Percentiles rank a stretch among this genome's conserved stretches.
Conservation (phyloP, 2,113 vertebrate genomes). For the Poeciliopsis turrubarensis region DNA sequence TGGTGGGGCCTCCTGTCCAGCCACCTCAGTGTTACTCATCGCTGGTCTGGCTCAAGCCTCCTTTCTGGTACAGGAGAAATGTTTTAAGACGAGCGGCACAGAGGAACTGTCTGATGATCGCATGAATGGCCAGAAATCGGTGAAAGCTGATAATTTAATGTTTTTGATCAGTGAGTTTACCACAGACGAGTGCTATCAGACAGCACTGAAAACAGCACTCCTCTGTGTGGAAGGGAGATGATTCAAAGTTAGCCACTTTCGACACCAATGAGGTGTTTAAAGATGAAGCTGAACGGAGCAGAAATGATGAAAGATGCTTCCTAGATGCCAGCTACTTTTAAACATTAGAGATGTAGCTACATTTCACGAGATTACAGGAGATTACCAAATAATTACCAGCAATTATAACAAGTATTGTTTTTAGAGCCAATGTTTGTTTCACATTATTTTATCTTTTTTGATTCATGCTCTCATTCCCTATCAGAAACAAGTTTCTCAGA, state of each 20-base stretch:
- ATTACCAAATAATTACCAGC: too few relatives aligned
- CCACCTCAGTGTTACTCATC: conserved; percentile 58
- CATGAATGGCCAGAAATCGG: not conserved
- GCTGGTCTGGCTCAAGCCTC: conserved; percentile 37
- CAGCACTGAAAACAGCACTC: not conserved
- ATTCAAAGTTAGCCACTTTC: not conserved
- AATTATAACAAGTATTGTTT: too few relatives aligned
- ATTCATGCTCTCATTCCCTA: too few relatives aligned
- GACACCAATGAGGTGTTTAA: not conserved
- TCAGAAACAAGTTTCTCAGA: too few relatives aligned
- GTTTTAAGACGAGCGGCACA: not conserved
- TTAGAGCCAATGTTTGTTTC: too few relatives aligned
- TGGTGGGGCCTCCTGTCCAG: conserved; percentile 49
- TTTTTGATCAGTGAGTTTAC: not conserved
- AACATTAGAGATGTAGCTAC: too few relatives aligned
- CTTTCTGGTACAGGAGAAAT: conserved; percentile 17
- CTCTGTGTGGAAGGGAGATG: not conserved
- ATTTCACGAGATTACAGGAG: too few relatives aligned
- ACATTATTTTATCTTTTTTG: too few relatives aligned
- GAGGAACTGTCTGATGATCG: not conserved
- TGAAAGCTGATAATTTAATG: not conserved
- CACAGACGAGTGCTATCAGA: not conserved
- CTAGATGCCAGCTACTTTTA: too few relatives aligned
- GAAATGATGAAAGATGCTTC: too few relatives aligned
- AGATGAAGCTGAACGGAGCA: too few relatives aligned